These are phyloP conservation scores for Byasa hedistus DNA, from an alignment of 2,888 invertebrate species.

Conservation along the genomic window DNA sequence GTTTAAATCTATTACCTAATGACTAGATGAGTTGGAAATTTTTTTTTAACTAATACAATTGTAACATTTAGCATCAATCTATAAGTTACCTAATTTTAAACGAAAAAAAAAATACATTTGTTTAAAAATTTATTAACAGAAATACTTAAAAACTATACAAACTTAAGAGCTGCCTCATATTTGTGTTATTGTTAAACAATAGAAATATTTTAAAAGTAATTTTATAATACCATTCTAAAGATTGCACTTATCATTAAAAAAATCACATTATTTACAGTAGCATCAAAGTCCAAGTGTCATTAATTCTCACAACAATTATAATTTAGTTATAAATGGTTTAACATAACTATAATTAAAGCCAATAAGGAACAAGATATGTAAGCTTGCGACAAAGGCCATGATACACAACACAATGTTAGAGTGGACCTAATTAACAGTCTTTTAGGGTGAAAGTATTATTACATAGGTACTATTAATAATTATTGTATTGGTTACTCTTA, in stretches of 20 bases:
- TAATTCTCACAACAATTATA: constrained; percentile 15
- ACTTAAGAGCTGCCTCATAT: background rate
- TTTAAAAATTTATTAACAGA: background rate
- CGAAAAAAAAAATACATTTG: background rate
- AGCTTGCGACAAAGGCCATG: constrained; percentile 42
- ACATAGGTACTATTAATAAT: constrained; percentile 46
- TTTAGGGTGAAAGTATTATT: constrained; percentile 50
- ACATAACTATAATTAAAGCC: constrained; percentile 33
- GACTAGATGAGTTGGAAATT: constrained; percentile 14
- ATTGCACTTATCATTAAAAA: background rate
- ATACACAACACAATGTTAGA: constrained; percentile 52
- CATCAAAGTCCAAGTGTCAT: background rate
- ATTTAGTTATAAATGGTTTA: constrained; percentile 24
- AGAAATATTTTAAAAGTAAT: background rate
- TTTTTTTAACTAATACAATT: constrained; percentile 1
- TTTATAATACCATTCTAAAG: background rate
- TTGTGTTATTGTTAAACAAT: constrained; percentile 1
- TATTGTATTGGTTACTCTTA: constrained; percentile 46
- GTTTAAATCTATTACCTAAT: constrained; percentile 1
- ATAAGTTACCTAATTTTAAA: background rate
- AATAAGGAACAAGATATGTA: constrained; percentile 34
- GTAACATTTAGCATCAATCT: background rate
- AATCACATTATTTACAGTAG: background rate
- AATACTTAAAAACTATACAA: background rate
- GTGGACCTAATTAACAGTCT: constrained; percentile 69